These are phyloP conservation scores for Drosophila dives DNA, from an alignment of 2,888 invertebrate species.

Conservation along the genomic window DNA sequence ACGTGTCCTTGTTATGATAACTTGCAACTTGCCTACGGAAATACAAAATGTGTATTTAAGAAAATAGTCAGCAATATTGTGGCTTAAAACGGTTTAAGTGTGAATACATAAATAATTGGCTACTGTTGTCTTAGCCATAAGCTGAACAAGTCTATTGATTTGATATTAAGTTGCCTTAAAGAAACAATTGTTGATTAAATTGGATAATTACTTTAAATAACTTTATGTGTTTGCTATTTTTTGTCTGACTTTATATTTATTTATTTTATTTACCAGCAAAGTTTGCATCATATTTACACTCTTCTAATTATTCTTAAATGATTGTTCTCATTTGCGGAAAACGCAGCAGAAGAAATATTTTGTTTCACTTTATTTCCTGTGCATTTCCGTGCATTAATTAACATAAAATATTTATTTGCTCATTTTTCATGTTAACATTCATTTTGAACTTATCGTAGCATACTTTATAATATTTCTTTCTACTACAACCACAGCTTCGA, in stretches of 20 bases:
- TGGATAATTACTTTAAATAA: background rate
- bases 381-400: background rate
- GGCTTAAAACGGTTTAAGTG: slow-evolving; percentile 3
- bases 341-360: background rate
- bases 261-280: background rate
- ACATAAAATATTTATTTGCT: background rate
- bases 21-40: slow-evolving; percentile 7
- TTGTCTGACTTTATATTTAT: background rate
- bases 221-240: background rate
- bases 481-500: slow-evolving; percentile 18
- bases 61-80: slow-evolving; percentile 7
- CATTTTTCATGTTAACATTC: background rate
- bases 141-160: background rate
- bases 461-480: too few relatives aligned
- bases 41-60: slow-evolving; percentile 18
- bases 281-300: background rate
- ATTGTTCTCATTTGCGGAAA: background rate
- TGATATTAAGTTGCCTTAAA: background rate
- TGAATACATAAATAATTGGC: background rate
- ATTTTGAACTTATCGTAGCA: slow-evolving; percentile 15
- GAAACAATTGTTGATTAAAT: background rate
- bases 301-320: background rate
- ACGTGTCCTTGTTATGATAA: slow-evolving; percentile 61
- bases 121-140: background rate
- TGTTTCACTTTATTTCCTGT: background rate